phyloP scores from a whole-genome alignment of 2,113 vertebrate genomes.

The Boulengeromyrus knoepffleri region DNA sequence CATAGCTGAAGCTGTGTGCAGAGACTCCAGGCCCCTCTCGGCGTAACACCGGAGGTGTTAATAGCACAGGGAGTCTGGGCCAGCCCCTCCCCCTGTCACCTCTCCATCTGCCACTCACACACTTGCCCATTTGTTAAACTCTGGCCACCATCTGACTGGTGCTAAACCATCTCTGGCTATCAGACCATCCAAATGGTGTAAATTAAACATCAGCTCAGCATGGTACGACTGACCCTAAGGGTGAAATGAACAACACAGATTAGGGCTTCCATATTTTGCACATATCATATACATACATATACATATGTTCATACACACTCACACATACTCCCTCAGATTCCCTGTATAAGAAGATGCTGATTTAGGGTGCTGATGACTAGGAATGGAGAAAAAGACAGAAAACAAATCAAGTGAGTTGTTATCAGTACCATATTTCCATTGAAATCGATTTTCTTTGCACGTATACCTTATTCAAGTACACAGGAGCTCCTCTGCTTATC shows the following conservation, averaged over 20 bases:
- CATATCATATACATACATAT: neutral
- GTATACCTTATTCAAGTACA: neutral
- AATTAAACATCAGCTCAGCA: neutral
- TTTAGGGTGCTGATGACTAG: neutral
- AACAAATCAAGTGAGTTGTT: constrained; percentile 11
- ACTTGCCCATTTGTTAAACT: neutral
- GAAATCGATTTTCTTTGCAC: neutral
- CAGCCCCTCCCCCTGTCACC: neutral
- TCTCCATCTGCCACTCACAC: neutral
- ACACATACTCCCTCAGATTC: neutral
- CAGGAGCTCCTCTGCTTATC: constrained; percentile 13
- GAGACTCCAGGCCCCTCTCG: neutral
- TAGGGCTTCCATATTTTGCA: neutral
- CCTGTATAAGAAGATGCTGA: neutral
- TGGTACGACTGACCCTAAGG: neutral
- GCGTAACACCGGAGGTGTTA: neutral
- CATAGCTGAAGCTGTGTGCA: neutral
- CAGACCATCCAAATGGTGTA: neutral
- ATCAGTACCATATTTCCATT: neutral
- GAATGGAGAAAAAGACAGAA: neutral
- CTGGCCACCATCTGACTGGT: neutral
- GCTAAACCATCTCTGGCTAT: neutral
- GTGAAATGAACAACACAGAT: neutral
- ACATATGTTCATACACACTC: neutral
- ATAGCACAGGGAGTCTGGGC: neutral